phyloP scores from a whole-genome alignment of 2,113 vertebrate genomes.

The Cromileptes altivelis region DNA sequence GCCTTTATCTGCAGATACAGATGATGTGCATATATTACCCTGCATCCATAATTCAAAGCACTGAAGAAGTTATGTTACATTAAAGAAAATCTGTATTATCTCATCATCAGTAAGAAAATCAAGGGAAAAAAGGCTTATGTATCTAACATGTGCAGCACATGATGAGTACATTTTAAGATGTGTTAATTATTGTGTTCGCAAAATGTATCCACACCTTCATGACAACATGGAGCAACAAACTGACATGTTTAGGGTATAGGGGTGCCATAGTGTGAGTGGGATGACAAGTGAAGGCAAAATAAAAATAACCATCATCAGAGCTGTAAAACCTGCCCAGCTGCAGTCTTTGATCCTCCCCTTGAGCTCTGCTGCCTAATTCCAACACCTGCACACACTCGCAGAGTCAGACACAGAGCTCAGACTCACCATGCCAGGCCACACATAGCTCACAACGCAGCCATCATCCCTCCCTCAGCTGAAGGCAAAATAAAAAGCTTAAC shows the following conservation, averaged over 20 bases:
- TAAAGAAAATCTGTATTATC: background rate
- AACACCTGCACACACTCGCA: conserved; percentile 57
- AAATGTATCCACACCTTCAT: too few species aligned
- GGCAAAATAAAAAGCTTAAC: conserved; percentile 25
- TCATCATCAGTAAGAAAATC: background rate
- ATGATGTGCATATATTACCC: too few species aligned
- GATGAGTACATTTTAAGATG: background rate
- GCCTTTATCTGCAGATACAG: too few species aligned
- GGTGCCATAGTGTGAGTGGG: conserved; percentile 7
- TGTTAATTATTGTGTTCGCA: background rate
- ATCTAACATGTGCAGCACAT: background rate
- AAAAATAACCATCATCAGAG: conserved; percentile 55
- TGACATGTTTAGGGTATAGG: background rate
- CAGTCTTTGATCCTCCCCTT: conserved; percentile 68
- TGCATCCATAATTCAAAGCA: background rate
- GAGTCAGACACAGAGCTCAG: conserved; percentile 25
- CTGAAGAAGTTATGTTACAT: background rate
- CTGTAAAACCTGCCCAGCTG: conserved; percentile 72
- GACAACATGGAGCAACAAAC: background rate
- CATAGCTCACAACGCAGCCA: conserved; percentile 20
- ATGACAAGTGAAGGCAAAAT: conserved; percentile 9
- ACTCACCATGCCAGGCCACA: conserved; percentile 52
- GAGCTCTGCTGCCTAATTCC: conserved; percentile 42
- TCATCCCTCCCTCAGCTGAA: conserved; percentile 32
- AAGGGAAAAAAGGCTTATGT: background rate